A percentile compares a stretch with the other conserved stretches of the same genome.
Conservation (phyloP, 1,140 invertebrate genomes). For the Leptopilina clavipes region DNA sequence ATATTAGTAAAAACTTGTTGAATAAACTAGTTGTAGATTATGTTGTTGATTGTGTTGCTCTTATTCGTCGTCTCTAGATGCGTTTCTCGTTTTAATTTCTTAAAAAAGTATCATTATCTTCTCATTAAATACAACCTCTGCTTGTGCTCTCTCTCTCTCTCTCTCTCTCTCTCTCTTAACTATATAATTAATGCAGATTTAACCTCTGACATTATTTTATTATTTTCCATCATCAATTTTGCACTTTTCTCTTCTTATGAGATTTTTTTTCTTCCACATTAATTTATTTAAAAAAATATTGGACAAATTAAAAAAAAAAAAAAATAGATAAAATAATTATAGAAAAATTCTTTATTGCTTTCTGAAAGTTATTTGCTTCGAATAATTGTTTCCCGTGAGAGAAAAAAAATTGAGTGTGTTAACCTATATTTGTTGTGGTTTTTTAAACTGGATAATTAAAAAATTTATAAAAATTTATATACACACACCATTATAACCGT, state of each 20-base stretch:
- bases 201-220: constrained; percentile 8
- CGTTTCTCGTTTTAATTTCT: background rate
- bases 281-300: no score
- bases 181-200: constrained; percentile 21
- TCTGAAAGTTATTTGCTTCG: no score
- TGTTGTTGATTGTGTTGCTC: no score
- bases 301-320: no score
- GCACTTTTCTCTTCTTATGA: no score
- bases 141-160: background rate
- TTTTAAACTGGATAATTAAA: background rate
- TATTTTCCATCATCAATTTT: background rate
- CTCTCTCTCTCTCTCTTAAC: no score
- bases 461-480: background rate
- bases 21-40: constrained; percentile 26
- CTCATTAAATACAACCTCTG: constrained; percentile 11
- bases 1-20: constrained; percentile 19
- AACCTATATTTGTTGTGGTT: no score
- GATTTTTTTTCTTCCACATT: no score
- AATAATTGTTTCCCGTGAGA: no score
- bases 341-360: no score
- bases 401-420: no score
- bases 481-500: background rate
- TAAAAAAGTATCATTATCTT: constrained; percentile 13
- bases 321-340: no score
- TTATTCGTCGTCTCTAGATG: background rate